Evolutionary conservation across 2,888 invertebrate genomes (phyloP).

Genomic region (Sympetrum striolatum): DNA sequence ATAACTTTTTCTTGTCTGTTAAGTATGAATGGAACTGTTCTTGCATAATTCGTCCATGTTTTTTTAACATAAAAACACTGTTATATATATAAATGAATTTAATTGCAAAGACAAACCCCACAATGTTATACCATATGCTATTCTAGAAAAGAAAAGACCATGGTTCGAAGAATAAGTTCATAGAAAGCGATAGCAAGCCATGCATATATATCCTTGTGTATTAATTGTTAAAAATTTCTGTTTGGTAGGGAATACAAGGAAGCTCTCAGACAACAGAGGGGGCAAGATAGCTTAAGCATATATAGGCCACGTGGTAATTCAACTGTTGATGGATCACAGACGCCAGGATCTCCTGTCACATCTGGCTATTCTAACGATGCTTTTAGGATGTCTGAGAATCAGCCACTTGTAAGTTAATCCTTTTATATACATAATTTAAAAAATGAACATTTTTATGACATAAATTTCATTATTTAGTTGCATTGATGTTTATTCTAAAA

Average conservation of each 20-base stretch:
- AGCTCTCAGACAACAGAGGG: slow-evolving; percentile 84
- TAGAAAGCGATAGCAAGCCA: too few relatives aligned
- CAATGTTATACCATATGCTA: too few relatives aligned
- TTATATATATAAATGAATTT: too few relatives aligned
- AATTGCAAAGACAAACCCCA: too few relatives aligned
- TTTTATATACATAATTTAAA: not conserved
- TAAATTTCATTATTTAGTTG: too few relatives aligned
- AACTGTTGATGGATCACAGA: not conserved
- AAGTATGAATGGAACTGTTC: too few relatives aligned
- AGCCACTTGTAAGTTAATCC: not conserved
- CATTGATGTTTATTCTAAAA: too few relatives aligned
- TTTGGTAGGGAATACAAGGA: slow-evolving; percentile 84
- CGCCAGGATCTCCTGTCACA: slow-evolving; percentile 6
- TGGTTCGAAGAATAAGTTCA: too few relatives aligned
- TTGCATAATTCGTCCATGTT: too few relatives aligned
- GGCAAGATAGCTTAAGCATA: slow-evolving; percentile 63
- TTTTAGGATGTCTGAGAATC: slow-evolving; percentile 1
- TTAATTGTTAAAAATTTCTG: slow-evolving; percentile 44
- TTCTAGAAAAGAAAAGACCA: too few relatives aligned
- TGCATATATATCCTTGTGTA: not conserved
- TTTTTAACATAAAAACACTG: too few relatives aligned
- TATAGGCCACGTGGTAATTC: slow-evolving; percentile 11
- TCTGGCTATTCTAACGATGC: not conserved
- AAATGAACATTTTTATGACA: not conserved
- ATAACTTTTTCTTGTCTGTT: too few relatives aligned